Base-by-base conservation (phyloP, 2,797 vertebrate genomes). In the Eidolon dupreanum region DNA sequence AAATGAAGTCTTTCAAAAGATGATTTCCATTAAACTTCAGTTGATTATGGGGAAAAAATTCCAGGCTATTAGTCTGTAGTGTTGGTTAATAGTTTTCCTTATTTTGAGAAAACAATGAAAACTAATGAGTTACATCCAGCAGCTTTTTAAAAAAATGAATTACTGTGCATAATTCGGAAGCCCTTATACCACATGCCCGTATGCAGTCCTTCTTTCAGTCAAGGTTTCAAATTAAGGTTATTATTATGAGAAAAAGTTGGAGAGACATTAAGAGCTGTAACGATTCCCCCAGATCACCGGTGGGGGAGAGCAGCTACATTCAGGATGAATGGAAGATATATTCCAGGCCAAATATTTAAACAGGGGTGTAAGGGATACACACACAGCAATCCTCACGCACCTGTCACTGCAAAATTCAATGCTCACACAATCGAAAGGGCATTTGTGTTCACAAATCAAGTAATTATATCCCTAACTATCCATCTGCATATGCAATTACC, bases 381-480 rank as follows among this genome's bases (percentile, higher is more conserved):
- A 95, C 66, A 65, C 93, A 95, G 96, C 93, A 93, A 96, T 97
- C 93, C 2, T 1, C 91, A 95, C 3, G 88, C 97, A 97, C 97
- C 97, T 98, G 97, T 97, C 96, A 95, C 95, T 90, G 94, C 94
- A 93, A 96, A 95, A 97, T 90, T 94, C 95, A 96, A 95, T 96
- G 96, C 94, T 95, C 95, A 90, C 97, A 98, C 97, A 97, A 98
- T 95, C 68, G 94, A 97, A 97, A 97, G 97, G 97, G 97, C 97
- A 98, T 98, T 98, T 97, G 95, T 97, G 97, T 97, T 97, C 97
- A 98, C 97, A 98, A 98, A 98, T 98, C 97, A 97, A 97, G 97
- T 97, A 97, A 98, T 98, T 98, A 98, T 90, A 97, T 97, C 96
- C 96, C 97, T 97, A 96, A 97, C 97, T 97, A 96, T 95, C 97